Evolutionary conservation across 1,140 invertebrate species (phyloP).

Genomic region (Orchesella cincta): DNA sequence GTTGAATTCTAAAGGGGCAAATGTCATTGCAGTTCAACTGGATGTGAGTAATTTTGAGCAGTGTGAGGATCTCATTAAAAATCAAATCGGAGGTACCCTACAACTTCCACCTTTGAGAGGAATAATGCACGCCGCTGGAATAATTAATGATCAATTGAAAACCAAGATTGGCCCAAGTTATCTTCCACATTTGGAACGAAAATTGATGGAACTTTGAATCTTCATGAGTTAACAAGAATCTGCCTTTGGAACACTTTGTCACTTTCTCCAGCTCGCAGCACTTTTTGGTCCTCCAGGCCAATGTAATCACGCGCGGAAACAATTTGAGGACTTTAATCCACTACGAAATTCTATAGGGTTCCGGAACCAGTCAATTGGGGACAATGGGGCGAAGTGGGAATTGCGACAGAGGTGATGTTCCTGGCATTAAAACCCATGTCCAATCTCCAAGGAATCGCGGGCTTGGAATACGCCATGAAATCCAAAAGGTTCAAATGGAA

Average conservation of each 20-base stretch:
- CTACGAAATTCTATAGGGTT: neutral
- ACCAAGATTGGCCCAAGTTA: neutral
- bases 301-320: slow-evolving; percentile 5
- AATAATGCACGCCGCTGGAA: slow-evolving; percentile 6
- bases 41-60: neutral
- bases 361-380: neutral
- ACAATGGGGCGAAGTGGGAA: slow-evolving; percentile 5
- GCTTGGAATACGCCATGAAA: neutral
- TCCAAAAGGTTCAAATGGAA: neutral
- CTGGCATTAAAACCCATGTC: neutral
- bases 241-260: neutral
- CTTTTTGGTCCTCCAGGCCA: neutral
- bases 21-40: neutral
- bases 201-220: neutral
- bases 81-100: neutral
- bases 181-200: neutral
- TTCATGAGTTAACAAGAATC: neutral
- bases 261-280: neutral
- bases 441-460: neutral
- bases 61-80: neutral
- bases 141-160: neutral
- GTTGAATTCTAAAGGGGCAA: neutral
- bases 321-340: neutral
- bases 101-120: neutral
- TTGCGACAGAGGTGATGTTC: neutral